Evolutionary conservation across 53 echinoderm and acorn worm genomes (phyloP).

Genomic region (Holothuria scabra): DNA sequence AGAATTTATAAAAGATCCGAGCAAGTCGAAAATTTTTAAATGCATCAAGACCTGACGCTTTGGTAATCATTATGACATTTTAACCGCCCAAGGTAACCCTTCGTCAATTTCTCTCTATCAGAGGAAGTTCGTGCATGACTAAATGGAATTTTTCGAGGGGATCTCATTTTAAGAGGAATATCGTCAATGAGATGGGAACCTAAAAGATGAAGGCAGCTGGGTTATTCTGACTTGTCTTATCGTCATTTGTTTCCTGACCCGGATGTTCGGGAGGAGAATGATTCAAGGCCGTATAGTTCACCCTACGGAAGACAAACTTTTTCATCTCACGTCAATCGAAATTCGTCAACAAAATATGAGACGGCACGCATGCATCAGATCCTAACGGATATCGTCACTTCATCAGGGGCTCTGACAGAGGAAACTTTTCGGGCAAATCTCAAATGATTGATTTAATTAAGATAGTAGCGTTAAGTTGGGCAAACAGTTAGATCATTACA

Average conservation of each 20-base stretch:
- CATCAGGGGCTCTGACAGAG: not conserved
- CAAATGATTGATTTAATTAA: not conserved
- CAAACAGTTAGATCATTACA: too few species aligned
- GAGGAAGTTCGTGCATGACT: constrained; percentile 49
- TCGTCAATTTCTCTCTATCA: constrained; percentile 7
- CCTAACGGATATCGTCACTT: not conserved
- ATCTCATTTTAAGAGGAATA: constrained; percentile 41
- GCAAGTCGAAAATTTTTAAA: constrained; percentile 11
- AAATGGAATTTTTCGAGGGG: constrained; percentile 44
- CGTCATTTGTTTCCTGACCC: constrained; percentile 27
- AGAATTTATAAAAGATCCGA: constrained; percentile 39
- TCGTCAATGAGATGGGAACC: constrained; percentile 23
- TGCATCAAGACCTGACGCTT: constrained; percentile 40
- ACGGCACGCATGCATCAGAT: too few species aligned
- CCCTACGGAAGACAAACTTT: constrained; percentile 18
- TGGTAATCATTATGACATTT: constrained; percentile 38
- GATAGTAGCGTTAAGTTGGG: not conserved
- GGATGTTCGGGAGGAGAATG: constrained; percentile 17
- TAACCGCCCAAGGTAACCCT: constrained; percentile 48
- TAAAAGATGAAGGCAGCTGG: constrained; percentile 14
- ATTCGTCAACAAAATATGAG: too few species aligned
- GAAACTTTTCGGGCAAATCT: not conserved
- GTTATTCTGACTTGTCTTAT: constrained; percentile 33
- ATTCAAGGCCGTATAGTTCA: constrained; percentile 31
- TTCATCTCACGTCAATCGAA: too few species aligned